Percentiles rank a stretch among this genome's conserved stretches.
These are phyloP conservation scores for Buathra laborator DNA, from an alignment of 2,888 invertebrate genomes.

Conservation along the genomic window DNA sequence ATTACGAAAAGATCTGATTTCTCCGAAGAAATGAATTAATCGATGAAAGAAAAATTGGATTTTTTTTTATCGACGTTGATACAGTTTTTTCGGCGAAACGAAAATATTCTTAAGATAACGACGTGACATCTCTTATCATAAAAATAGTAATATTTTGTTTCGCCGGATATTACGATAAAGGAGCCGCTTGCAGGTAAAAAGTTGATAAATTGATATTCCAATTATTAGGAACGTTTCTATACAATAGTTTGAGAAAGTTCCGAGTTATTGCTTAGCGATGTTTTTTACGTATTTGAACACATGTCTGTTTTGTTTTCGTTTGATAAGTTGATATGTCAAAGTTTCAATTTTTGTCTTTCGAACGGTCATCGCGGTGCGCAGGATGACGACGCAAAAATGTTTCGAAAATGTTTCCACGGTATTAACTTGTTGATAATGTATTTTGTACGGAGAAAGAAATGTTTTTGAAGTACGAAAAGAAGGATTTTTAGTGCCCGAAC, in stretches of 20 bases:
- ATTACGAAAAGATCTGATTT: no score
- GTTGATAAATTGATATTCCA: conserved; percentile 29
- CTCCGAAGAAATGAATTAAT: no score
- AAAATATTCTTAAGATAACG: not conserved
- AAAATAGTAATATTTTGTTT: not conserved
- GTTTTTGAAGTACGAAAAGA: not conserved
- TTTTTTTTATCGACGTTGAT: no score
- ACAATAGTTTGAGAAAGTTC: conserved; percentile 29
- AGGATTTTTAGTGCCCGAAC: conserved; percentile 1
- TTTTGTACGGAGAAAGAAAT: not conserved
- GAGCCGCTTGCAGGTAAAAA: not conserved
- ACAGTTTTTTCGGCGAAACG: no score
- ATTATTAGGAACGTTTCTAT: conserved; percentile 52
- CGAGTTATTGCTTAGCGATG: conserved; percentile 48
- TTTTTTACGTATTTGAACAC: conserved; percentile 47
- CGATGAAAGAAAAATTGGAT: no score
- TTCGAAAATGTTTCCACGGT: not conserved
- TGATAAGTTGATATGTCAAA: not conserved
- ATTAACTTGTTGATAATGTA: not conserved
- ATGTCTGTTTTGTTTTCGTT: not conserved
- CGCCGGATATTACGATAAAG: not conserved
- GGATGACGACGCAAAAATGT: not conserved
- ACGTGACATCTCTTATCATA: not conserved
- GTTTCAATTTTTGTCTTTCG: not conserved
- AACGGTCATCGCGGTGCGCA: not conserved